phyloP scores from a whole-genome alignment of 2,888 invertebrate species.

The Periphyllus acericola region DNA sequence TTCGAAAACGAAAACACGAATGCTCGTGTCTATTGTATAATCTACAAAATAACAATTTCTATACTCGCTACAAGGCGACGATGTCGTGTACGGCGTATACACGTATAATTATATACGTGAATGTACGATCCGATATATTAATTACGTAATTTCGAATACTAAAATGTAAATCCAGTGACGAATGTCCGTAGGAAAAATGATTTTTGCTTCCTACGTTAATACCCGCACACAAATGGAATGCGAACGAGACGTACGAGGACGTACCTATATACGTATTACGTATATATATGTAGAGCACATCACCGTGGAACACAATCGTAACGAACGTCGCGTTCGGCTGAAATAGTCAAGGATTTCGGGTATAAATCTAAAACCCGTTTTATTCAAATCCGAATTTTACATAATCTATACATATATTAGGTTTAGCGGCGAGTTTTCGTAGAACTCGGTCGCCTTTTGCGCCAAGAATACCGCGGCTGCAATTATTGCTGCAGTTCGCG shows the following conservation, averaged over 20 bases:
- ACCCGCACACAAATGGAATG: background rate
- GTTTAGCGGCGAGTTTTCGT: background rate
- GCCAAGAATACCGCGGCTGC: background rate
- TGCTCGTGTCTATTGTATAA: background rate
- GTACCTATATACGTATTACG: background rate
- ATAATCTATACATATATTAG: background rate
- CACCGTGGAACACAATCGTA: background rate
- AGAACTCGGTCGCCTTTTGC: background rate
- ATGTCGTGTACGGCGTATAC: background rate
- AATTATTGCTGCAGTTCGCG: no score
- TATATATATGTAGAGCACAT: background rate
- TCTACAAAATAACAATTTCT: background rate
- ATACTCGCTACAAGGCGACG: background rate
- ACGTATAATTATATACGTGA: background rate
- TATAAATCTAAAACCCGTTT: background rate
- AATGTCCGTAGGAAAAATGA: background rate
- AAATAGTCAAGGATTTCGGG: background rate
- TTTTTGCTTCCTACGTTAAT: background rate
- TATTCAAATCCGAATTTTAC: conserved; percentile 4
- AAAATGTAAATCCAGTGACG: conserved; percentile 5
- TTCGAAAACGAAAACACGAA: background rate
- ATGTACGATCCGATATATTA: background rate
- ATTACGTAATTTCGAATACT: background rate
- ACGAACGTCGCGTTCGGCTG: background rate
- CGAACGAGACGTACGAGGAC: background rate